These are phyloP conservation scores for Polydrusus pterygomalis DNA, from an alignment of 2,888 invertebrate species.

Conservation along the genomic window DNA sequence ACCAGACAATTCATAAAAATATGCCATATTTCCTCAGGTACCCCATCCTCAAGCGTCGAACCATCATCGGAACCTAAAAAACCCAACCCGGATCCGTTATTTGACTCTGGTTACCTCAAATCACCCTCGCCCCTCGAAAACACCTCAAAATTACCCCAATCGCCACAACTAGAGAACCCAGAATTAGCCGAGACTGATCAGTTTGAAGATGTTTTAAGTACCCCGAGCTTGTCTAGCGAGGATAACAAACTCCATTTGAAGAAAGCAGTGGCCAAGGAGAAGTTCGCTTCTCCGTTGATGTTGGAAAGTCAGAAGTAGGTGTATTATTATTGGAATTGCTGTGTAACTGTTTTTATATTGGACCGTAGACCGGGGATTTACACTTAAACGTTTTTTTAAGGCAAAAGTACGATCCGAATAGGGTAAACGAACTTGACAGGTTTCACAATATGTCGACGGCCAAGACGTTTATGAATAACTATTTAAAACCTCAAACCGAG, in stretches of 20 bases:
- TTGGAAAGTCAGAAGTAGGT: constrained; percentile 47
- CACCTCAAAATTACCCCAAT: constrained; percentile 49
- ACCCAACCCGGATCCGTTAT: constrained; percentile 55
- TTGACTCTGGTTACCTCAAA: constrained; percentile 67
- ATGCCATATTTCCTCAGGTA: background rate
- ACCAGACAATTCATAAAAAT: too few species aligned
- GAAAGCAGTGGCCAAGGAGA: constrained; percentile 45
- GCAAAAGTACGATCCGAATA: constrained; percentile 59
- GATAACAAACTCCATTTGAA: constrained; percentile 57
- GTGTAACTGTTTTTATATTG: too few species aligned
- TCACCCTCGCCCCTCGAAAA: constrained; percentile 64
- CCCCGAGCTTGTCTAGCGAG: constrained; percentile 56
- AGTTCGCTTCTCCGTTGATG: constrained; percentile 55
- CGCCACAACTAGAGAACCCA: constrained; percentile 34
- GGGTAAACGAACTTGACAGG: constrained; percentile 64
- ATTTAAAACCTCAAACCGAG: constrained; percentile 55
- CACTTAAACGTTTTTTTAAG: constrained; percentile 30
- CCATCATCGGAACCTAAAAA: constrained; percentile 22
- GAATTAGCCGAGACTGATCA: constrained; percentile 59
- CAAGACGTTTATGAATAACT: constrained; percentile 58
- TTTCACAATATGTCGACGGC: constrained; percentile 57
- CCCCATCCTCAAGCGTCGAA: constrained; percentile 25
- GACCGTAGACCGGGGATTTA: background rate
- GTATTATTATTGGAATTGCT: too few species aligned
- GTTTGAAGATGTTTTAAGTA: constrained; percentile 57